phyloP scores from a whole-genome alignment of 1,140 invertebrate species.

The Hypothenemus hampei region DNA sequence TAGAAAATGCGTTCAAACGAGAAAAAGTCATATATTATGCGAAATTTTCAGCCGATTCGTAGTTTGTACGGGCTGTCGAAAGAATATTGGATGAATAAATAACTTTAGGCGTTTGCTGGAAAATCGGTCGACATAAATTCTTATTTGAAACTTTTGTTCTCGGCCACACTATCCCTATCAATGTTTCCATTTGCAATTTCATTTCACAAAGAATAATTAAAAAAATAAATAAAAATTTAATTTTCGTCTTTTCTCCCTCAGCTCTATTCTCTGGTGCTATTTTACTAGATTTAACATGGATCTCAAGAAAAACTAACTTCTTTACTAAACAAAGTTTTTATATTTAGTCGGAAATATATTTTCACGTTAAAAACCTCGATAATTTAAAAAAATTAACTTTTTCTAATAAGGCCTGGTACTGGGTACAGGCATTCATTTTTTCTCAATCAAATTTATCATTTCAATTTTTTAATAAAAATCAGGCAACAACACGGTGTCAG shows the following conservation, averaged over 20 bases:
- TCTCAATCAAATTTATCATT: too few species aligned
- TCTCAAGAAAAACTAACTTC: too few species aligned
- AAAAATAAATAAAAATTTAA: neutral
- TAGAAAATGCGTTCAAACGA: slow-evolving; percentile 18
- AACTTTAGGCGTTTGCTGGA: slow-evolving; percentile 9
- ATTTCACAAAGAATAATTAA: neutral
- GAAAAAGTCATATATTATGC: slow-evolving; percentile 14
- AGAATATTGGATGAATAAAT: slow-evolving; percentile 18
- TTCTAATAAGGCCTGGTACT: too few species aligned
- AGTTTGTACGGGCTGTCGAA: slow-evolving; percentile 3
- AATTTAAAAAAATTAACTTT: too few species aligned
- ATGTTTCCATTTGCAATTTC: neutral
- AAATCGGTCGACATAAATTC: slow-evolving; percentile 2
- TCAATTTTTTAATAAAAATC: too few species aligned
- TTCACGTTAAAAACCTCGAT: too few species aligned
- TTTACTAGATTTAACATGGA: too few species aligned
- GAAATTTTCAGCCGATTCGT: slow-evolving; percentile 6
- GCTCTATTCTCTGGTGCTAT: neutral
- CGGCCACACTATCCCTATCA: neutral
- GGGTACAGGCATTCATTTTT: too few species aligned
- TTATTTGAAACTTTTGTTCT: slow-evolving; percentile 1
- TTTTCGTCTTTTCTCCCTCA: neutral
- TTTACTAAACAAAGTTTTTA: too few species aligned
- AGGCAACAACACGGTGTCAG: too few species aligned
- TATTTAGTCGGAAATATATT: too few species aligned